phyloP scores from a whole-genome alignment of 2,888 invertebrate genomes.

The Phyllotreta striolata region DNA sequence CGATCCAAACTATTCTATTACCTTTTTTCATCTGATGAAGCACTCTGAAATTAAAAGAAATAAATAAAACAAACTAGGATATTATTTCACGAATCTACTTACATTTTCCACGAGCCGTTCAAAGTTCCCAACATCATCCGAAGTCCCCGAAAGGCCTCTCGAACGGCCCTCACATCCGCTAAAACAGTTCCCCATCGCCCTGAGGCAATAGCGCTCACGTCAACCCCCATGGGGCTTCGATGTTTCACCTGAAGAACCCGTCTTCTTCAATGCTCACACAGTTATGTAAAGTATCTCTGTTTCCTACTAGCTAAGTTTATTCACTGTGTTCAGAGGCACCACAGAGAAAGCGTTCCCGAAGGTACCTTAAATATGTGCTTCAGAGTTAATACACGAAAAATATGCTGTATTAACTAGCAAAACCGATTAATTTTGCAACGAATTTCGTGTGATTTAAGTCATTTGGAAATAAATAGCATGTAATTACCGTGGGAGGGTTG shows the following conservation, averaged over 20 bases:
- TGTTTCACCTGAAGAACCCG: slow-evolving; percentile 36
- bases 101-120: slow-evolving; percentile 53
- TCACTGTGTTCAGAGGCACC: neutral
- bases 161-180: slow-evolving; percentile 56
- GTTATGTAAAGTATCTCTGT: neutral
- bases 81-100: slow-evolving; percentile 29
- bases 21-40: slow-evolving; percentile 41
- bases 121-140: slow-evolving; percentile 47
- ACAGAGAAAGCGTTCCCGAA: neutral
- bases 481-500: no score
- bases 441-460: no score
- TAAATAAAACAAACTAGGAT: neutral
- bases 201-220: slow-evolving; percentile 54
- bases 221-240: slow-evolving; percentile 56
- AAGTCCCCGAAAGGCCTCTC: no score
- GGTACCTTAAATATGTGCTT: neutral
- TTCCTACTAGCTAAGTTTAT: neutral
- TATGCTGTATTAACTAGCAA: no score
- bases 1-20: slow-evolving; percentile 31
- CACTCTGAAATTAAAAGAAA: slow-evolving; percentile 40
- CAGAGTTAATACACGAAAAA: no score
- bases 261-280: slow-evolving; percentile 38
- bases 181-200: slow-evolving; percentile 64
- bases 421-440: no score
- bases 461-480: no score